Evolutionary conservation across 2,888 invertebrate species (phyloP).

Genomic region (Molorchus minor): DNA sequence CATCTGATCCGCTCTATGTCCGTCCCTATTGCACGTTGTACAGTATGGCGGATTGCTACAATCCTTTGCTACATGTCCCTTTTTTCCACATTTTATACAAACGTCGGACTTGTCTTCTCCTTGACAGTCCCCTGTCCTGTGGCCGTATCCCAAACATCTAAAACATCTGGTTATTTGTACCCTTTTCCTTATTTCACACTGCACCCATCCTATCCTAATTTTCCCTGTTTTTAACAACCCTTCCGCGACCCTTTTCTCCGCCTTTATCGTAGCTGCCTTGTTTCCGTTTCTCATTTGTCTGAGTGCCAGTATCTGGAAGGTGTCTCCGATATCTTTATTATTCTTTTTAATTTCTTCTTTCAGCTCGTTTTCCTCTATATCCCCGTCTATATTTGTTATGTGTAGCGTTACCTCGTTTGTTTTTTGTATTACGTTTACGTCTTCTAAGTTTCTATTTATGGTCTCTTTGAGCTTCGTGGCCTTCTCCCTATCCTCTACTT

Average conservation of each 20-base stretch:
- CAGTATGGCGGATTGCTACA: background rate
- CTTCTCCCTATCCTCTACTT: conserved; percentile 1
- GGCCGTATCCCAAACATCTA: background rate
- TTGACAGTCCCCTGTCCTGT: background rate
- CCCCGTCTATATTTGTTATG: background rate
- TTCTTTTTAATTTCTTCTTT: background rate
- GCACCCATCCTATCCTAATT: conserved; percentile 1
- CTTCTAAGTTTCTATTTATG: background rate
- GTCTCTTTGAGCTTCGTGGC: conserved; percentile 2
- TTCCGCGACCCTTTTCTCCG: background rate
- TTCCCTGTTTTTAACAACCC: background rate
- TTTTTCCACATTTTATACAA: background rate
- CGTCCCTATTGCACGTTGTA: background rate
- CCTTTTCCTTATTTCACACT: background rate
- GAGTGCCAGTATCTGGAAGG: background rate
- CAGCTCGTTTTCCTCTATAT: background rate
- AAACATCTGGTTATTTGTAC: background rate
- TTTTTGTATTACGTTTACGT: conserved; percentile 1
- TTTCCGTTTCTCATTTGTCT: background rate
- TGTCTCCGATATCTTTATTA: background rate
- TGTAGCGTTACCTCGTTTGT: background rate
- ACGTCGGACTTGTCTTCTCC: background rate
- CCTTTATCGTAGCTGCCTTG: background rate
- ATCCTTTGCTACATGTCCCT: background rate
- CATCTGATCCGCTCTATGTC: conserved; percentile 1